Percentiles rank a stretch among this genome's conserved stretches.
These are phyloP conservation scores for Rhizomys pruinosus DNA, from an alignment of 2,113 vertebrate genomes.

Conservation along the genomic window DNA sequence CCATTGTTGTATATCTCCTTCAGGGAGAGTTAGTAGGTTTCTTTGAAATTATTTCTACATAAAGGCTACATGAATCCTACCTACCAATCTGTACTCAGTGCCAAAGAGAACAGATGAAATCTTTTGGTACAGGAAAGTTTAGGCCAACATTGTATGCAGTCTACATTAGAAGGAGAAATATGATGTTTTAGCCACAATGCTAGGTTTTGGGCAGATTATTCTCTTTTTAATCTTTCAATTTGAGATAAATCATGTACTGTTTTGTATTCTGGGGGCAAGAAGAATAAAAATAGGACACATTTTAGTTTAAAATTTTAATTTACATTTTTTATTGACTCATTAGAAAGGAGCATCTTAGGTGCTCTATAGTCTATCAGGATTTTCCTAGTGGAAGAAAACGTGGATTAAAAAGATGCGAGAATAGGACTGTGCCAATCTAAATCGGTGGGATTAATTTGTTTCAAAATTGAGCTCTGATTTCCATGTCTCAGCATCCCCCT, in stretches of 20 bases:
- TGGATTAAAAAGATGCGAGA: no score
- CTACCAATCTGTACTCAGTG: not conserved
- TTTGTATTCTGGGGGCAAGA: not conserved
- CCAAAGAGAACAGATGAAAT: not conserved
- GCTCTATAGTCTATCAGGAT: no score
- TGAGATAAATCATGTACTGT: not conserved
- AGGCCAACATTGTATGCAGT: not conserved
- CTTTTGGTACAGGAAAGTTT: not conserved
- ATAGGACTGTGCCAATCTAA: no score
- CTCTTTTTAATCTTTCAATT: not conserved
- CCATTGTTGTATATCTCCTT: not conserved
- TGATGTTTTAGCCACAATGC: not conserved
- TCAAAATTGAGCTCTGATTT: no score
- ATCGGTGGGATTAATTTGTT: no score
- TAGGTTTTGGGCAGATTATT: not conserved
- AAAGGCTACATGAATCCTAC: not conserved
- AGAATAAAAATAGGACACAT: not conserved
- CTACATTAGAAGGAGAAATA: not conserved
- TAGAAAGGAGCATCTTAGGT: no score
- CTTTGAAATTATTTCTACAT: constrained; percentile 4
- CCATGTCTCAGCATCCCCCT: no score
- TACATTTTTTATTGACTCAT: not conserved
- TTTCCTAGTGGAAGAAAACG: no score
- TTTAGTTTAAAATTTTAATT: constrained; percentile 37
- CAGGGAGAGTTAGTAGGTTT: not conserved